A percentile compares a stretch with the other conserved stretches of the same genome.
These are phyloP conservation scores for Neoseiulus cucumeris DNA, from an alignment of 1,140 invertebrate species.

Conservation along the genomic window DNA sequence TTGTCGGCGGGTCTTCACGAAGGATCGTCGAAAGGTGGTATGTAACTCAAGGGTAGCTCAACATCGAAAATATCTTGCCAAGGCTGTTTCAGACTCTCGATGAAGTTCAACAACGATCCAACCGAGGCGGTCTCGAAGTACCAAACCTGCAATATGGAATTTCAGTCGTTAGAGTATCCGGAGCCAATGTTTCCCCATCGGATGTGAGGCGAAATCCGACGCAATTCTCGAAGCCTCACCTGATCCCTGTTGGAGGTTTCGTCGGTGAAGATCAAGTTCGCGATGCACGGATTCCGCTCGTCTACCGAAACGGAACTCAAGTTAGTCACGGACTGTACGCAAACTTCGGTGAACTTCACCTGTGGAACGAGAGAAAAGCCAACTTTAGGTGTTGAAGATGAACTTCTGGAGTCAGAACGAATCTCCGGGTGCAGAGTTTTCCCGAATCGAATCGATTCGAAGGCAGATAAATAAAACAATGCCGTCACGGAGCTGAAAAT, in stretches of 20 bases:
- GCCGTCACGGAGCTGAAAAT: too few species aligned
- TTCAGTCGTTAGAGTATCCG: too few species aligned
- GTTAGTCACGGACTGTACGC: not conserved
- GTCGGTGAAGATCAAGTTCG: not conserved
- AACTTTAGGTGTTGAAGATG: too few species aligned
- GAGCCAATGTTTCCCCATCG: too few species aligned
- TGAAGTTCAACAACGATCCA: not conserved
- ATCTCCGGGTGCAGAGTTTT: too few species aligned
- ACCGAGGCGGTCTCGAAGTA: slow-evolving; percentile 1
- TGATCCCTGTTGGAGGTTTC: not conserved
- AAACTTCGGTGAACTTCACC: not conserved
- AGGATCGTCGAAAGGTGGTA: not conserved
- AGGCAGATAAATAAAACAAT: too few species aligned
- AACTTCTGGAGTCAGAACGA: too few species aligned
- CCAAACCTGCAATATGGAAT: not conserved
- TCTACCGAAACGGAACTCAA: not conserved
- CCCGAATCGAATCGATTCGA: too few species aligned
- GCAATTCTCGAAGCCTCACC: too few species aligned
- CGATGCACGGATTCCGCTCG: not conserved
- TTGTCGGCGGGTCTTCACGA: too few species aligned
- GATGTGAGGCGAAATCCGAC: too few species aligned
- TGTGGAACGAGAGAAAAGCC: not conserved
- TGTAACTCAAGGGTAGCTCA: not conserved
- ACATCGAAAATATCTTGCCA: not conserved
- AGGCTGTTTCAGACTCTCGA: not conserved